Base-by-base conservation (phyloP, 1,140 invertebrate genomes). In the Frieseomelitta varia region DNA sequence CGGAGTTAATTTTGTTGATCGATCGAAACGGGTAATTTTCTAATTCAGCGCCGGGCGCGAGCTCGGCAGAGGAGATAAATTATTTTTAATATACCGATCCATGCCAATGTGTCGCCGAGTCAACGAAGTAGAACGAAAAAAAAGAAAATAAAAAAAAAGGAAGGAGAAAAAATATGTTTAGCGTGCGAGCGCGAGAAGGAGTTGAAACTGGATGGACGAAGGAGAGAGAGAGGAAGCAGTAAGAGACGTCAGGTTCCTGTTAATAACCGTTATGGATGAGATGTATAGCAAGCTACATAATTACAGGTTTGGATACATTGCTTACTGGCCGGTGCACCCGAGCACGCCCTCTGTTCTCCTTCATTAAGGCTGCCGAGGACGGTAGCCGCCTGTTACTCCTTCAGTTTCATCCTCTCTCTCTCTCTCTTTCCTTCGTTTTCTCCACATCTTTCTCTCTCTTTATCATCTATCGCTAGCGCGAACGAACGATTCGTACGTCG, bases 261-360 rank as follows among this genome's bases (percentile, higher is more conserved):
- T 93, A 93, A 93, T 93, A 92, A 92, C 91, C 90, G 90, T 93
- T 92, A 92, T 93, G 91, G 92, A 92, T 91, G 87, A 88, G 90
- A 91, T 90, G 90, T 93, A 92, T 90, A 90, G 90, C 87, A 84
- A 92, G 91, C 87, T 90, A 91, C 90, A 92, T 93, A 94, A 94
- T 94, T 94, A 94, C 90, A 91, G 93, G 93, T 91, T 94, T 89
- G 90, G 91, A 92, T 94, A 93, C 91, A 93, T 93, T 94, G 92
- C 93, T 93, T 93, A 93, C 90, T 91, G 91, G 88, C 90, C 91
- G 92, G 92, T 93, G 93, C 91, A 93, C 90, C 91, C 90, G 93
- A 92, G 90, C 93, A 94, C 93, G 93, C 93, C 93, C 93, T 94
- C 92, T 92, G 92, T 92, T 94, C 93, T 93, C 92, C 93, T 94